Base-by-base conservation (phyloP, 2,113 vertebrate species). In the Paraplagusia blochii region DNA sequence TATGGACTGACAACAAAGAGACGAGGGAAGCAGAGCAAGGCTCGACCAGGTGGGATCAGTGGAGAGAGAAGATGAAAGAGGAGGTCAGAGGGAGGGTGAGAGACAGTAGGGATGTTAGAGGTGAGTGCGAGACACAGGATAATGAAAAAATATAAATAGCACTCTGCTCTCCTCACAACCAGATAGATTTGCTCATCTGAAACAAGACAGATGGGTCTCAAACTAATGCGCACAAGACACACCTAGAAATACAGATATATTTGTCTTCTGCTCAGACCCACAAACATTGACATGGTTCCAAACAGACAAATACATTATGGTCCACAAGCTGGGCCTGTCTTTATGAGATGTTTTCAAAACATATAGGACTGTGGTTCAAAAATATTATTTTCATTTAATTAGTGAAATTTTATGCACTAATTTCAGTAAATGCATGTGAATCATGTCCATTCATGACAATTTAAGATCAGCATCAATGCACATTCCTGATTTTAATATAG, bases 71-170 rank as follows among this genome's bases (percentile, higher is more conserved):
- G 47, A 46, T n/a, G 40, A 48, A 47, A 39, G 63, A 73, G 74
- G 69, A 78, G 79, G 69, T 75, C 42, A 66, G 59, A n/a, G 52
- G 14, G 49, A 40, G 42, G 35, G 12, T 6, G 58, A 53, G 53
- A 62, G 57, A 64, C 60, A 18, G 53, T 10, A 9, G 39, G 14
- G 46, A 34, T 14, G 54, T 12, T 38, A 48, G 38, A 13, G 47
- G 29, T 36, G 55, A 51, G 45, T 45, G 34, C 42, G 43, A 1
- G 62, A 55, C 34, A 0, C 56, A 51, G 53, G 58, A 78, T 72
- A 63, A 80, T 79, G 66, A 72, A 78, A n/a, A 74, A 69, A 34
- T 66, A 84, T 54, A 76, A 83, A 83, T 68, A 67, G 63, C 71
- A 57, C 57, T 72, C 47, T 11, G 55, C 66, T 74, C 33, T 14